phyloP scores from a whole-genome alignment of 2,888 invertebrate genomes.

The Argyresthia goedartella region DNA sequence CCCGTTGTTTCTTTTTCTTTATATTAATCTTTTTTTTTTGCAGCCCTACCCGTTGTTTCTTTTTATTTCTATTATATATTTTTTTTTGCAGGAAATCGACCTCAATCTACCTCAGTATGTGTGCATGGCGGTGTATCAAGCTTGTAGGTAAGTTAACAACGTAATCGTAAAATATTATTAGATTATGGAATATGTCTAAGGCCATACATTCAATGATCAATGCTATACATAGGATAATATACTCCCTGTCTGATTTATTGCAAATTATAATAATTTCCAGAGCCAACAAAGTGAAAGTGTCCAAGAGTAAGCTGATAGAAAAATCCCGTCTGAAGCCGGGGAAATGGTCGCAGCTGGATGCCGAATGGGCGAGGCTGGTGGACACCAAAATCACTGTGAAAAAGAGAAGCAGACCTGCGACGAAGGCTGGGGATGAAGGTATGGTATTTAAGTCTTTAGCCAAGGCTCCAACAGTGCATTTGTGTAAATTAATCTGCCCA shows the following conservation, averaged over 20 bases:
- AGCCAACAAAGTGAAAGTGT: conserved; percentile 66
- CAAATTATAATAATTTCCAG: conserved; percentile 29
- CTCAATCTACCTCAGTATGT: conserved; percentile 74
- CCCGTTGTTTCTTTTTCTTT: too few species aligned
- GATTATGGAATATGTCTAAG: neutral
- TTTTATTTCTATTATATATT: too few species aligned
- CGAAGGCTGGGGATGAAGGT: conserved; percentile 26
- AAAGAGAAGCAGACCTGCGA: conserved; percentile 25
- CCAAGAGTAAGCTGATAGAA: conserved; percentile 67
- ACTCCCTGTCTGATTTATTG: too few species aligned
- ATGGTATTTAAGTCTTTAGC: neutral
- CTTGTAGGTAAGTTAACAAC: conserved; percentile 66
- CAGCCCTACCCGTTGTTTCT: too few species aligned
- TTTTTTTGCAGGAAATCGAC: conserved; percentile 54
- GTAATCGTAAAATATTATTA: neutral
- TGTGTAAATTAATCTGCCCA: neutral
- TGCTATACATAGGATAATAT: too few species aligned
- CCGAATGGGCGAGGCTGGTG: conserved; percentile 68
- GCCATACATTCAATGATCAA: too few species aligned
- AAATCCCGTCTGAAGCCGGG: conserved; percentile 70
- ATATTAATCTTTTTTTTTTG: too few species aligned
- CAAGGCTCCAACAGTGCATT: neutral
- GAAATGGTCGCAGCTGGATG: conserved; percentile 73
- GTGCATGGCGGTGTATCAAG: conserved; percentile 74
- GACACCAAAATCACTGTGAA: conserved; percentile 28